These are phyloP conservation scores for Ciconia maguari DNA, from an alignment of 2,113 vertebrate species.

Conservation along the genomic window DNA sequence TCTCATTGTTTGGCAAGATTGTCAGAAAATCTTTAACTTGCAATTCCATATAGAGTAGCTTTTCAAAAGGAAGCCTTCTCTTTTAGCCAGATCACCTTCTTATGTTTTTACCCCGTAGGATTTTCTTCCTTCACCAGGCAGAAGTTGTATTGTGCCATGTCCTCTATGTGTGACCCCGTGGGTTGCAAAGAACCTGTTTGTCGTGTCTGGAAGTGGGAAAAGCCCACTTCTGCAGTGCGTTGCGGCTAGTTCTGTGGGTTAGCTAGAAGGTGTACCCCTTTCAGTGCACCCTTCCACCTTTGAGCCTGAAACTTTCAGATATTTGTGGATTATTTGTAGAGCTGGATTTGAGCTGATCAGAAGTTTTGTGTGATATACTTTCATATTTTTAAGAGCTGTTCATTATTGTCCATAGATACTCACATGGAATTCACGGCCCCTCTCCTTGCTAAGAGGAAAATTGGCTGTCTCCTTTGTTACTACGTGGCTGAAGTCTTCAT, in stretches of 20 bases:
- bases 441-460: neutral
- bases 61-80: neutral
- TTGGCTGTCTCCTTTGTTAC: neutral
- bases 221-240: neutral
- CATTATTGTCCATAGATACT: neutral
- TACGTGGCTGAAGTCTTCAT: neutral
- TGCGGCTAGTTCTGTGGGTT: neutral
- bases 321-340: neutral
- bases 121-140: neutral
- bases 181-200: neutral
- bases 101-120: neutral
- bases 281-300: neutral
- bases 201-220: neutral
- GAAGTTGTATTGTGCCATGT: neutral
- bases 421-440: neutral
- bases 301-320: neutral
- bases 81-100: neutral
- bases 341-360: neutral
- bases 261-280: neutral
- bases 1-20: neutral
- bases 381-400: neutral
- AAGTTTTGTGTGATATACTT: neutral
- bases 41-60: neutral
- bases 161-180: neutral
- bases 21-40: neutral